phyloP scores from a whole-genome alignment of 2,113 vertebrate genomes.

The Clarias macrocephalus region DNA sequence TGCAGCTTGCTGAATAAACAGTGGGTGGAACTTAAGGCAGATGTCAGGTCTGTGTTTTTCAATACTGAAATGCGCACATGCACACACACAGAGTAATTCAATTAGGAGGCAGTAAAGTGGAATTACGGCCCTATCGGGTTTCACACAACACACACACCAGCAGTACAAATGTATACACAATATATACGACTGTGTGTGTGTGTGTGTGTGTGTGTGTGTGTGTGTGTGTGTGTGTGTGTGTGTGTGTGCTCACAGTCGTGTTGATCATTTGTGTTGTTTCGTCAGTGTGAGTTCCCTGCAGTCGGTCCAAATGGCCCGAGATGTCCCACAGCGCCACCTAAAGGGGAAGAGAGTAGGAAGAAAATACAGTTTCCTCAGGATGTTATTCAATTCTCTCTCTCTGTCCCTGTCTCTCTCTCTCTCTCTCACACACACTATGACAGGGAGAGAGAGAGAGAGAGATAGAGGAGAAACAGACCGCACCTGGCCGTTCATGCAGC shows the following conservation, averaged over 20 bases:
- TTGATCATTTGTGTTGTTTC: conserved; percentile 61
- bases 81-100: conserved; percentile 56
- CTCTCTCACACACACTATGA: neutral
- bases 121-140: neutral
- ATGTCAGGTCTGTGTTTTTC: conserved; percentile 25
- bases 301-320: conserved; percentile 70
- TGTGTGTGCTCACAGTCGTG: conserved; percentile 63
- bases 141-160: neutral
- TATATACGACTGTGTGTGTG: neutral
- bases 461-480: conserved; percentile 30
- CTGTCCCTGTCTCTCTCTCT: neutral
- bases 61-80: conserved; percentile 19
- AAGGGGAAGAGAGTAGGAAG: neutral
- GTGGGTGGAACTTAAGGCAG: conserved; percentile 35
- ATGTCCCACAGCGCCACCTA: conserved; percentile 92
- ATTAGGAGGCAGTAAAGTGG: conserved; percentile 61
- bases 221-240: neutral
- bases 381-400: neutral
- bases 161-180: too few species aligned
- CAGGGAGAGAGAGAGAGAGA: neutral
- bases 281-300: conserved; percentile 66
- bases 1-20: conserved; percentile 67
- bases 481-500: conserved; percentile 91
- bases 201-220: conserved; percentile 18
- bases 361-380: neutral